These are phyloP conservation scores for Oncorhynchus masou DNA, from an alignment of 2,113 vertebrate genomes.

Conservation along the genomic window DNA sequence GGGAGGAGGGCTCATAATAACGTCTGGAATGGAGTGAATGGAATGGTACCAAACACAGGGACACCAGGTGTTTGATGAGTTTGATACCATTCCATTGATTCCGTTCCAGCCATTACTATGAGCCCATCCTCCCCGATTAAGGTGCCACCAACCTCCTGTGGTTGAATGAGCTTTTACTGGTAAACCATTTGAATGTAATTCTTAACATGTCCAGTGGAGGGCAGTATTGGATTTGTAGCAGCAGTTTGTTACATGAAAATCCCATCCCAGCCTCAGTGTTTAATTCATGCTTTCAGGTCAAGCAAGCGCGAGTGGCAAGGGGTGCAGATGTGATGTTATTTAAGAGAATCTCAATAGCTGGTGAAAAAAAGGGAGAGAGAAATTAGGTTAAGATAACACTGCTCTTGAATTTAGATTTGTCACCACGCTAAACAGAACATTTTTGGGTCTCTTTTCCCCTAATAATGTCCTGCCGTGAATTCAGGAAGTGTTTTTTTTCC, in stretches of 20 bases:
- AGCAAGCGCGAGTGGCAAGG: constrained; percentile 34
- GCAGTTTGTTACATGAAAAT: constrained; percentile 40
- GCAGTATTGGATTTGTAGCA: constrained; percentile 38
- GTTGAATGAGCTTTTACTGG: neutral
- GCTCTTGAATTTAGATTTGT: neutral
- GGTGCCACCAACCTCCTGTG: too few species aligned
- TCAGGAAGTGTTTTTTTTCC: neutral
- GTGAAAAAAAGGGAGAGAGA: neutral
- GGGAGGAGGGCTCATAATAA: too few species aligned
- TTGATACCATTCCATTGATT: too few species aligned
- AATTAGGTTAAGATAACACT: constrained; percentile 13
- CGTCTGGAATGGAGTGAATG: too few species aligned
- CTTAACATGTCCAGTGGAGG: constrained; percentile 44
- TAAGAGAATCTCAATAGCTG: constrained; percentile 39
- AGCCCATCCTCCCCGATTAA: too few species aligned
- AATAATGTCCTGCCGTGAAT: neutral
- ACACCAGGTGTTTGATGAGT: too few species aligned
- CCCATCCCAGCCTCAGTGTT: constrained; percentile 54
- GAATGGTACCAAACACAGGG: too few species aligned
- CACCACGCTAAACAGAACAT: neutral
- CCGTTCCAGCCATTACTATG: too few species aligned
- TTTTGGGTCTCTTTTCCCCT: neutral
- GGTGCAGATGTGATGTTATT: constrained; percentile 57
- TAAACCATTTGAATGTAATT: neutral
- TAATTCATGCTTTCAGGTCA: constrained; percentile 74